phyloP scores from a whole-genome alignment of 1,140 invertebrate species.

The Melanaphis sacchari region DNA sequence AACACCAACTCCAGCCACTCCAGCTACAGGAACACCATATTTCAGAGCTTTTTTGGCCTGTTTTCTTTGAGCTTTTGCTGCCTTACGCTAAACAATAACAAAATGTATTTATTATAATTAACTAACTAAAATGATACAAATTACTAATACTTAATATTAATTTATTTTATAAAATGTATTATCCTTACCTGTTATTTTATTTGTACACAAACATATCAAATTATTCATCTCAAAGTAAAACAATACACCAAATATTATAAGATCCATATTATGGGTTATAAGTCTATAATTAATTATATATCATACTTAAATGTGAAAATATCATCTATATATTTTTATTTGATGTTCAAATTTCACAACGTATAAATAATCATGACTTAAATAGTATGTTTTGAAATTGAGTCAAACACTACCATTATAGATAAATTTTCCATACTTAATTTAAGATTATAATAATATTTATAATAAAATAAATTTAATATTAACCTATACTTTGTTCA shows the following conservation, averaged over 20 bases:
- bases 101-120: background rate
- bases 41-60: conserved; percentile 60
- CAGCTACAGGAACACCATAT: conserved; percentile 60
- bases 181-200: background rate
- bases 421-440: background rate
- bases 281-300: background rate
- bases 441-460: background rate
- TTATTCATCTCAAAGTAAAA: background rate
- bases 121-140: background rate
- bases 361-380: background rate
- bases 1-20: conserved; percentile 59
- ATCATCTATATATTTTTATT: background rate
- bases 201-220: background rate
- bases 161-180: background rate
- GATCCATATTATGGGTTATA: background rate
- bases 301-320: background rate
- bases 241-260: background rate
- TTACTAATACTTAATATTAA: background rate
- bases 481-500: too few species aligned
- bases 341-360: background rate
- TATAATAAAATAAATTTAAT: background rate
- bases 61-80: conserved; percentile 61
- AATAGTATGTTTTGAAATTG: too few species aligned
- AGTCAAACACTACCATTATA: background rate
- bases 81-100: conserved; percentile 60